Percentiles rank a stretch among this genome's conserved stretches.
phyloP scores from a whole-genome alignment of 2,797 vertebrate genomes.

The Ibycter americanus region DNA sequence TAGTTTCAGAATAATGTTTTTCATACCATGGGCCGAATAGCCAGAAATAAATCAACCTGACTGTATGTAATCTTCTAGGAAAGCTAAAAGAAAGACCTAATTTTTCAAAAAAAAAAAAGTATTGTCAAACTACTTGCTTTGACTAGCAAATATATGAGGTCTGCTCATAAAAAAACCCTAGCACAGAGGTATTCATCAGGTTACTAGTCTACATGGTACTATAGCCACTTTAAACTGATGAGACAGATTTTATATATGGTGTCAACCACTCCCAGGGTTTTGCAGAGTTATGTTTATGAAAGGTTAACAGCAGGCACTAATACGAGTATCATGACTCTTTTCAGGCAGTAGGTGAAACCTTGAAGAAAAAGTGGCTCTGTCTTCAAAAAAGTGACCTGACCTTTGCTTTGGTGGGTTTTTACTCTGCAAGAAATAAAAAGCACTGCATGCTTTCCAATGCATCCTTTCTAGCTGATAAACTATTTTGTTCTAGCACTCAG shows the following conservation, averaged over 20 bases:
- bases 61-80: neutral
- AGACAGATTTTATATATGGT: neutral
- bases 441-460: conserved; percentile 81
- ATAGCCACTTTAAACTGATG: neutral
- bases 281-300: conserved; percentile 31
- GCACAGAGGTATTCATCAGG: neutral
- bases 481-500: conserved; percentile 75
- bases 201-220: neutral
- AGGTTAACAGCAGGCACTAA: conserved; percentile 74
- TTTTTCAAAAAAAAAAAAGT: neutral
- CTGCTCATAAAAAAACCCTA: neutral
- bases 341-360: conserved; percentile 87
- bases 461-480: conserved; percentile 75
- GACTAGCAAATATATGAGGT: neutral
- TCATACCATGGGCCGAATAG: neutral
- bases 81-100: neutral
- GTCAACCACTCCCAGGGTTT: conserved; percentile 38
- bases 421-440: conserved; percentile 79
- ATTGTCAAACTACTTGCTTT: neutral
- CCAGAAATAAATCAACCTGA: neutral
- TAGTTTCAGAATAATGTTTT: neutral
- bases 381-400: conserved; percentile 87
- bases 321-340: conserved; percentile 81
- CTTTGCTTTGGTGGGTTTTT: conserved; percentile 86
- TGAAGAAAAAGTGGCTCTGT: conserved; percentile 88